Evolutionary conservation across 2,113 vertebrate species (phyloP), one percentile per base, ranked within the genome.

Genomic region (Todiramphus chloris): DNA sequence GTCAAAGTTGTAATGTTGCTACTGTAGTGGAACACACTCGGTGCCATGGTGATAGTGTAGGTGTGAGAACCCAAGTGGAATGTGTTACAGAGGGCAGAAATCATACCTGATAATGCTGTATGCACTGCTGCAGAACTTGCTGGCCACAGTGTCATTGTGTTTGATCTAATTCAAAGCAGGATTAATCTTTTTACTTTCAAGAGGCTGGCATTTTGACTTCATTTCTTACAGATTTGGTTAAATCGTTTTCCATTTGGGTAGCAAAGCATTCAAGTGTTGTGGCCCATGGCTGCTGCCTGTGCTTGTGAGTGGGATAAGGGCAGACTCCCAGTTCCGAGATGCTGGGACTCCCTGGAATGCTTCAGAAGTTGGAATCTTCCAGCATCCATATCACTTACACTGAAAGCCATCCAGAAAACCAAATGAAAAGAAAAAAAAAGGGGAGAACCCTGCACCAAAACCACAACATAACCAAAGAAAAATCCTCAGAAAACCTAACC

Each of bases 81-180:
- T 56, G 1, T 13, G 9, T 19, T 77, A 4, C 0, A 20, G 55
- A 66, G 44, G 14, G 44, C 18, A 77, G 44, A 10, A 81, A 73
- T 59, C 18, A 1, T 33, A 33, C 74, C 76, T 44, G 20, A 19
- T 53, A 9, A 0, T 31, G 30, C 64, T 79, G 16, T 43, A 20
- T 59, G 63, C 39, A 30, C 41, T 37, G 13, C 60, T 91, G 87
- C 63, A 67, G 5, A 67, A 53, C 56, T 39, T 87, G 44, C 44
- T 93, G 79, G 76, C 56, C 24, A 0, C 2, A 46, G 35, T 70
- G 59, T 66, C 16, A 2, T 33, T 43, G 53, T 43, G 39, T 31
- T 96, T 89, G 79, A 58, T 75, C 44, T 35, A n/a, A 69, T 92
- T 90, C 93, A 93, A 88, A 80, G 84, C 37, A 44, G 41, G 55